Percentiles rank a stretch among this genome's conserved stretches.
Conservation (phyloP, 2,797 vertebrate genomes). For the Brotula barbata region DNA sequence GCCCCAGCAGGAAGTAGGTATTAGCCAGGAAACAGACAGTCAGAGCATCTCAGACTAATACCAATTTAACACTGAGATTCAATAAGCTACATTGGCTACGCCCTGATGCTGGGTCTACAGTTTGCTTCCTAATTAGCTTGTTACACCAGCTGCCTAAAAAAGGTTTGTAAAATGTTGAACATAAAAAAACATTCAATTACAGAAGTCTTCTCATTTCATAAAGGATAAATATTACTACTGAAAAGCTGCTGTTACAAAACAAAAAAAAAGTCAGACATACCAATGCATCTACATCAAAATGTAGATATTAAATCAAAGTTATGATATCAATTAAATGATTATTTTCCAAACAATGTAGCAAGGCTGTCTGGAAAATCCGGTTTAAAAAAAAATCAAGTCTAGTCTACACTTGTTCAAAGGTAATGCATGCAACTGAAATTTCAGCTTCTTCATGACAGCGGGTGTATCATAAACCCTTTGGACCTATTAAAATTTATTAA, state of each 20-base stretch:
- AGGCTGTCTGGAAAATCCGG: too few species aligned
- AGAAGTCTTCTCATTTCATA: background rate
- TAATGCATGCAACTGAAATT: background rate
- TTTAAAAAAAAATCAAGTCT: background rate
- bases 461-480: conserved; percentile 6
- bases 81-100: conserved; percentile 43
- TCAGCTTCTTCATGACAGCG: background rate
- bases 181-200: background rate
- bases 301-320: too few species aligned
- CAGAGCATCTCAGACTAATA: conserved; percentile 59
- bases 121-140: conserved; percentile 37
- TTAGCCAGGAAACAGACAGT: conserved; percentile 69
- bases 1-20: conserved; percentile 68
- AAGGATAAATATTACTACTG: background rate
- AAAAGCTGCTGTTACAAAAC: background rate
- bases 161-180: background rate
- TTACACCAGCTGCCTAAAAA: background rate
- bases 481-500: conserved; percentile 15
- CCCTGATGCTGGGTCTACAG: conserved; percentile 28
- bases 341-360: too few species aligned
- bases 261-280: too few species aligned
- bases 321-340: background rate
- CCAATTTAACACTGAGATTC: conserved; percentile 42
- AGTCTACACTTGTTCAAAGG: background rate
- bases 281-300: too few species aligned